phyloP scores from a whole-genome alignment of 2,888 invertebrate species.

The Drosophila anomelani region DNA sequence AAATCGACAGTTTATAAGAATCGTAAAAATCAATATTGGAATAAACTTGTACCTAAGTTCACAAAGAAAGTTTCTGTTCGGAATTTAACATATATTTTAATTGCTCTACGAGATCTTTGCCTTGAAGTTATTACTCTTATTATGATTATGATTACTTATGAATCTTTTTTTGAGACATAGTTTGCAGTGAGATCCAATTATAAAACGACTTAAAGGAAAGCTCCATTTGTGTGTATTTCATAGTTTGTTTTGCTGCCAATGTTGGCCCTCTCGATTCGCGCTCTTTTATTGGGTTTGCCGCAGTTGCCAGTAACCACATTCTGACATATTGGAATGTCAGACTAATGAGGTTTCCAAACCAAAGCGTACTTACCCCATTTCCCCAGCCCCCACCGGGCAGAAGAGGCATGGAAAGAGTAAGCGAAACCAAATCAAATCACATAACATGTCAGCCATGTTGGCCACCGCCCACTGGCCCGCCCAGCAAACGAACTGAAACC shows the following conservation, averaged over 20 bases:
- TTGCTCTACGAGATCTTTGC: background rate
- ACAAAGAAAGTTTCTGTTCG: too few species aligned
- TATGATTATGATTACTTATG: too few species aligned
- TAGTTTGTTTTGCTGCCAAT: constrained; percentile 8
- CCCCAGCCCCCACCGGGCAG: constrained; percentile 6
- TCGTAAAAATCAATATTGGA: background rate
- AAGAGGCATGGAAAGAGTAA: constrained; percentile 13
- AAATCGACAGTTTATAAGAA: background rate
- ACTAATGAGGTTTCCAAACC: constrained; percentile 71
- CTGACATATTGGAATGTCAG: constrained; percentile 69
- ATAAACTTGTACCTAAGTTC: background rate
- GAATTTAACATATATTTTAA: background rate
- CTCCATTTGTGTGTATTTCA: background rate
- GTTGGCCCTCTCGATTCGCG: background rate
- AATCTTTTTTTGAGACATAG: too few species aligned
- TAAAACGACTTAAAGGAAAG: background rate
- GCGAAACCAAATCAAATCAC: constrained; percentile 71
- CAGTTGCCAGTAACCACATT: constrained; percentile 42
- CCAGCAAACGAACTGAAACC: constrained; percentile 52
- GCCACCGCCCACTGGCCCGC: constrained; percentile 13
- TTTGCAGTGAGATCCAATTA: background rate
- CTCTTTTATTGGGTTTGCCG: constrained; percentile 36
- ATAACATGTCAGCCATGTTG: constrained; percentile 65
- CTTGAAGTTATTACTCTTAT: background rate
- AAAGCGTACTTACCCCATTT: constrained; percentile 65